phyloP scores from a whole-genome alignment of 2,113 vertebrate species.

The Pomatorhinus ruficollis region DNA sequence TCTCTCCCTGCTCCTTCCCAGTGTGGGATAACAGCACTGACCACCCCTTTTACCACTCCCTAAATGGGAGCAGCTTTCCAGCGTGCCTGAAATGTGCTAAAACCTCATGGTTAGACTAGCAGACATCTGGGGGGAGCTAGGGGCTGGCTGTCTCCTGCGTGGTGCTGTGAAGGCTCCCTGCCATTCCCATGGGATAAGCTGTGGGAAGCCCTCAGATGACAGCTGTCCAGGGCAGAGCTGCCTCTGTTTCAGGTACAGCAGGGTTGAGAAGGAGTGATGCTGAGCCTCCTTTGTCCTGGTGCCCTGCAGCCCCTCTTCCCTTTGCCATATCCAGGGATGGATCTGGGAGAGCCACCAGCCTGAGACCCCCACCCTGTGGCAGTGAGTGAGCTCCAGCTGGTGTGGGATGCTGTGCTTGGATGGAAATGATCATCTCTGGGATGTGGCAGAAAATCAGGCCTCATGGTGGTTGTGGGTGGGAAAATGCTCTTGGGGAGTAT shows the following conservation, averaged over 20 bases:
- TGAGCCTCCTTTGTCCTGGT: not conserved
- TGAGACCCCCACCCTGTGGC: not conserved
- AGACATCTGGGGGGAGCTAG: not conserved
- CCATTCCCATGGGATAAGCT: not conserved
- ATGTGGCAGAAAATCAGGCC: not conserved
- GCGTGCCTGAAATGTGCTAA: not conserved
- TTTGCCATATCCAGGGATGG: not conserved
- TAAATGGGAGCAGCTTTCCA: not conserved
- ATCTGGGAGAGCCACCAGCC: not conserved
- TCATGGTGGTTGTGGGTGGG: not conserved
- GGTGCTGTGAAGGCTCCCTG: not conserved
- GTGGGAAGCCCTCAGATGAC: not conserved
- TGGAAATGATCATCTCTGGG: not conserved
- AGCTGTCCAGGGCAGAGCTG: not conserved
- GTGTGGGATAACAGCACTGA: not conserved
- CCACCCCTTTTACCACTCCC: not conserved
- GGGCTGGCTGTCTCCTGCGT: not conserved
- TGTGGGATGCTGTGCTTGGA: not conserved
- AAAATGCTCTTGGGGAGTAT: not conserved
- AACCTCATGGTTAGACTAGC: not conserved
- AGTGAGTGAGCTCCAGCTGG: not conserved
- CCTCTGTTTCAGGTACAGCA: not conserved
- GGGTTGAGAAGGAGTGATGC: not conserved
- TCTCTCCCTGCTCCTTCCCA: not conserved
- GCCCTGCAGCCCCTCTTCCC: not conserved